phyloP scores from a whole-genome alignment of 2,113 vertebrate genomes.

The Gallinago media region DNA sequence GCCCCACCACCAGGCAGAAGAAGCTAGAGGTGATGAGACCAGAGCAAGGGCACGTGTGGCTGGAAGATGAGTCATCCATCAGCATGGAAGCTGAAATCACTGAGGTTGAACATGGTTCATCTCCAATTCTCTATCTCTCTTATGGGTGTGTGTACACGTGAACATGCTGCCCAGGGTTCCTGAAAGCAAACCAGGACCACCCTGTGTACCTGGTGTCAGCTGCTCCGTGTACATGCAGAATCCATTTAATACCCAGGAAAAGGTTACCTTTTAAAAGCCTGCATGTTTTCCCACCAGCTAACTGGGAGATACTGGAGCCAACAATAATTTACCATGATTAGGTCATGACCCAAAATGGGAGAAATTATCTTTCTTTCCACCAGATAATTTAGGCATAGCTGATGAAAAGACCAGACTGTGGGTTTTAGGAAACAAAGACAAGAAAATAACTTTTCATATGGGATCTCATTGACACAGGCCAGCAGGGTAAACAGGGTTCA shows the following conservation, averaged over 20 bases:
- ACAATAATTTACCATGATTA: not conserved
- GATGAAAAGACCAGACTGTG: not conserved
- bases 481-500: not conserved
- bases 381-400: not conserved
- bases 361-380: not conserved
- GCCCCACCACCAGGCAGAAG: not conserved
- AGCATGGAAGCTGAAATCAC: not conserved
- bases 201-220: not conserved
- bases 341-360: constrained; percentile 5
- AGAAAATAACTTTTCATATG: not conserved
- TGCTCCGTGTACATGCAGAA: not conserved
- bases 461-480: not conserved
- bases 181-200: not conserved
- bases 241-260: too few relatives aligned
- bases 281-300: not conserved
- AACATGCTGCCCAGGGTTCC: not conserved
- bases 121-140: rapidly evolving
- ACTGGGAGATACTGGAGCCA: constrained; percentile 9
- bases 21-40: not conserved
- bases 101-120: too few relatives aligned
- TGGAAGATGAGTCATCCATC: not conserved
- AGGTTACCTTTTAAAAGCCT: not conserved
- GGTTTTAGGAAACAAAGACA: not conserved
- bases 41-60: not conserved
- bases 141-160: too few relatives aligned